Evolutionary conservation across 2,888 invertebrate species (phyloP).

Genomic region (Eustalomyia histrio): DNA sequence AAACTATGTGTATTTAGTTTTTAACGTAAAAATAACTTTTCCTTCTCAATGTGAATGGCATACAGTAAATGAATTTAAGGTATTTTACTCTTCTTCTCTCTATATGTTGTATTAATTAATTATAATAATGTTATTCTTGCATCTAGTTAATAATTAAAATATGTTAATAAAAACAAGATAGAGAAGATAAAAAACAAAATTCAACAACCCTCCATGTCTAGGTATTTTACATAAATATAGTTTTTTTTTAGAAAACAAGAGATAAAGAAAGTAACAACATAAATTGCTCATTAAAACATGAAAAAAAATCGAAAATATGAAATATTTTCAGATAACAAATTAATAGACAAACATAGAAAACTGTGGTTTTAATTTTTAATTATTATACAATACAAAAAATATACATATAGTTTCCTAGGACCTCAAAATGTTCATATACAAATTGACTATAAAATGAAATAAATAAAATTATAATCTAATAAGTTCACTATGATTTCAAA

Average conservation of each 20-base stretch:
- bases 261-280: neutral
- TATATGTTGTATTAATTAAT: constrained; percentile 43
- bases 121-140: constrained; percentile 29
- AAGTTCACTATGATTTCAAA: neutral
- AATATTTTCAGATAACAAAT: neutral
- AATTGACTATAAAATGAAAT: constrained; percentile 16
- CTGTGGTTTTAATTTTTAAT: constrained; percentile 1
- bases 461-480: too few species aligned
- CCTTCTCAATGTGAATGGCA: constrained; percentile 11
- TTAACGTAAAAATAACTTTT: neutral
- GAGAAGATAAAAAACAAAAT: neutral
- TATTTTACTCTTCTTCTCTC: constrained; percentile 25
- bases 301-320: neutral
- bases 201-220: constrained; percentile 50
- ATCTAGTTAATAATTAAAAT: constrained; percentile 19
- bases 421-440: constrained; percentile 1
- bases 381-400: neutral
- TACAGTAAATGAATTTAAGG: constrained; percentile 4
- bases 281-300: constrained; percentile 45
- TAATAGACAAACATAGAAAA: neutral
- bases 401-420: constrained; percentile 8
- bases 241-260: constrained; percentile 37
- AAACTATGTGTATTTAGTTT: neutral
- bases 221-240: constrained; percentile 37
- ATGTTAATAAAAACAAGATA: constrained; percentile 12